Evolutionary conservation across 2,888 invertebrate genomes (phyloP).

Genomic region (Tridacna gigas): DNA sequence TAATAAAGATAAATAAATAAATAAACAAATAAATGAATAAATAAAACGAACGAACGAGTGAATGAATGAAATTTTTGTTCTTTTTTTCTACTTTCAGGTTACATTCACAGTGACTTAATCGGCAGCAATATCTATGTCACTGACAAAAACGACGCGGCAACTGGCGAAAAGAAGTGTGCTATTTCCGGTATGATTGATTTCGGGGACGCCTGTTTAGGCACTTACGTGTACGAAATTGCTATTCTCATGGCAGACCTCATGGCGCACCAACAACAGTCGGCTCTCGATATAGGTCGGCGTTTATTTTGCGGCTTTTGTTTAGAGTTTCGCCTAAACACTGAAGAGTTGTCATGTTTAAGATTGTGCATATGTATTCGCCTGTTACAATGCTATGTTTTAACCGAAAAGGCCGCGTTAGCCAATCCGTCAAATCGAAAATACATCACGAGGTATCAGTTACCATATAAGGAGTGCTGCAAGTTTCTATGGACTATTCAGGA

Average conservation of each 20-base stretch:
- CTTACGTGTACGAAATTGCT: conserved; percentile 51
- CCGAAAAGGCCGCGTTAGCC: conserved; percentile 13
- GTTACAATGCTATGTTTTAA: neutral
- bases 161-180: neutral
- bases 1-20: too few species aligned
- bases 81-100: conserved; percentile 19
- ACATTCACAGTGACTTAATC: conserved; percentile 48
- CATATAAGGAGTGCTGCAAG: conserved; percentile 7
- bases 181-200: conserved; percentile 48
- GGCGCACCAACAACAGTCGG: neutral
- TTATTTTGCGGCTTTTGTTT: conserved; percentile 2
- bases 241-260: conserved; percentile 54
- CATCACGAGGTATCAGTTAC: neutral
- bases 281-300: neutral
- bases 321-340: neutral
- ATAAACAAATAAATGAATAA: too few species aligned
- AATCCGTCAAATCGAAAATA: neutral
- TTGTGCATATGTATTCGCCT: conserved; percentile 13
- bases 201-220: conserved; percentile 43
- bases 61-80: too few species aligned
- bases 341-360: conserved; percentile 10
- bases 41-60: too few species aligned
- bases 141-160: neutral
- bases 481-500: neutral
- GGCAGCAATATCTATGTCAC: conserved; percentile 36